A percentile compares a stretch with the other conserved stretches of the same genome.
These are phyloP conservation scores for Mnemiopsis leidyi DNA, from an alignment of 37 sponge, comb jelly and placozoan species.

Conservation along the genomic window DNA sequence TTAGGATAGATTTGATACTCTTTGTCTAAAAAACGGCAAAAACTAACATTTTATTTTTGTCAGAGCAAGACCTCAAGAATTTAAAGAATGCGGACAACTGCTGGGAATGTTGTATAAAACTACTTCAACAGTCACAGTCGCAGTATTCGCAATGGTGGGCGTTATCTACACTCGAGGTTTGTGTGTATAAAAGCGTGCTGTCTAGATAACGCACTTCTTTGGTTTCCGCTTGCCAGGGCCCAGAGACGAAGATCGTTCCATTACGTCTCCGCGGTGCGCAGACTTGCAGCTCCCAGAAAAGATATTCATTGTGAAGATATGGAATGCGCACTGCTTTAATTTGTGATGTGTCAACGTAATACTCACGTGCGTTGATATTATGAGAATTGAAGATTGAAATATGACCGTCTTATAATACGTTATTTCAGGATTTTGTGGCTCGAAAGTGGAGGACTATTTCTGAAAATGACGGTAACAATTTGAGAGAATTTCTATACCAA, in stretches of 20 bases:
- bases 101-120: conserved; percentile 7
- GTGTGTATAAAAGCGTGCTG: not conserved
- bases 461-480: not conserved
- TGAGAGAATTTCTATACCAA: not conserved
- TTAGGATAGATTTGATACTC: no score
- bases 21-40: no score
- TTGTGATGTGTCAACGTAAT: no score
- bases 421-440: conserved; percentile 13
- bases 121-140: conserved; percentile 15
- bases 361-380: no score
- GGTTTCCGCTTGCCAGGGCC: no score
- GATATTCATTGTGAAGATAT: no score
- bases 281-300: no score
- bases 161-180: conserved; percentile 38
- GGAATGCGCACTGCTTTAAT: no score
- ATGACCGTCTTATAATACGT: no score
- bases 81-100: conserved; percentile 34
- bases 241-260: no score
- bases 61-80: not conserved
- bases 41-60: not conserved
- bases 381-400: no score
- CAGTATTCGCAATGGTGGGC: conserved; percentile 65
- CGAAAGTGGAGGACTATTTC: not conserved
- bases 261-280: no score
- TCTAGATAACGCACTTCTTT: not conserved